Base-by-base conservation (phyloP, 1,140 invertebrate genomes). In the Drosophila busckii region DNA sequence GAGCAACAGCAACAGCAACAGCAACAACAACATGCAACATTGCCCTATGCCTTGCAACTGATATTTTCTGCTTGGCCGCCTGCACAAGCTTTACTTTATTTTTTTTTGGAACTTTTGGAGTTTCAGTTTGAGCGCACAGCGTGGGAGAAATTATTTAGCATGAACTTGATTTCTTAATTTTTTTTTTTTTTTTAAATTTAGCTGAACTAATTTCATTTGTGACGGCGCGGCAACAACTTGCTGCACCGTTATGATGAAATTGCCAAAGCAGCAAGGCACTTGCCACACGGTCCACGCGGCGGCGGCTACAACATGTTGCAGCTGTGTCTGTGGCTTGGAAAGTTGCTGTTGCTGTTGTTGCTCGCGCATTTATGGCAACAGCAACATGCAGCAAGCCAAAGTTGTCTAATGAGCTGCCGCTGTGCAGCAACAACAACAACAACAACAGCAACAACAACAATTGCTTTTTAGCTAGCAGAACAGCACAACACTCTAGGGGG, bases 121-220 rank as follows among this genome's bases (percentile, higher is more conserved):
- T 26, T 71, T 62, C 20, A 37, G 63, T 70, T 29, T 64, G 53
- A 65, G 69, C 45, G 32, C 67, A 68, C 68, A 68, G 64, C 73
- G 73, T 80, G 73, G 73, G 73, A 78, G 68, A 71, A 52, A 45
- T 58, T 49, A 48, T 58, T n/a, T n/a, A n/a, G n/a, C 48, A 67
- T 76, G 71, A 76, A 78, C 71, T 78, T 78, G 73, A 80, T 73
- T 68, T 78, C 71, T 73, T 80, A 67, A 80, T 78, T 71, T 67
- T 34, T 25, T 15, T 15, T 25, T 12, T 20, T 42, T 40, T 56
- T 76, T 78, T 66, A 58, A 78, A 76, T 76, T 76, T 78, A 67
- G 42, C 42, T 55, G 70, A 70, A 71, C 70, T 78, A 70, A 76
- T 76, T 75, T 70, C 45, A 61, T 66, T 78, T 52, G 50, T 35